Percentiles rank a stretch among this genome's conserved stretches.
Conservation (phyloP, 2,888 invertebrate genomes). For the Rambutsinella grinnellia region DNA sequence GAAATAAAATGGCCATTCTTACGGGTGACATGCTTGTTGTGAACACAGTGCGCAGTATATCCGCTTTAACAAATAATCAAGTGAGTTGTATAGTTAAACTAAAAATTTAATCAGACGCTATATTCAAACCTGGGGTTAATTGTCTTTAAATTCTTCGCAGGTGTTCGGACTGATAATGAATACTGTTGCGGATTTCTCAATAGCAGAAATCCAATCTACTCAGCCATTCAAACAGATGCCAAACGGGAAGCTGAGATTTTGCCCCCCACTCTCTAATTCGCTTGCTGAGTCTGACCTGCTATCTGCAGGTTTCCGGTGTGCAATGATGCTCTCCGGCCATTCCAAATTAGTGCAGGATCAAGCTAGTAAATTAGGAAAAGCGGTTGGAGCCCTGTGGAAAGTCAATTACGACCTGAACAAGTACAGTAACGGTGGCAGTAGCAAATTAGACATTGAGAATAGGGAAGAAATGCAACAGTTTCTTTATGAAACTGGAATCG, state of each 20-base stretch:
- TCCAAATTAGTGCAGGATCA: conserved; percentile 41
- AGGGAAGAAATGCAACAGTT: conserved; percentile 39
- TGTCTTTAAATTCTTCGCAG: conserved; percentile 8
- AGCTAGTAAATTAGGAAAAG: conserved; percentile 45
- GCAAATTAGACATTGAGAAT: conserved; percentile 28
- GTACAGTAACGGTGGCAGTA: neutral
- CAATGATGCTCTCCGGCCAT: conserved; percentile 46
- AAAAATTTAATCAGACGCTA: neutral
- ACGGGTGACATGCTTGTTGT: conserved; percentile 59
- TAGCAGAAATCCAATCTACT: conserved; percentile 31
- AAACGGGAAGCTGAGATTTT: conserved; percentile 34
- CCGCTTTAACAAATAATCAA: conserved; percentile 44
- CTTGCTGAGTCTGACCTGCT: conserved; percentile 41
- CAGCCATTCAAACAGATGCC: conserved; percentile 35
- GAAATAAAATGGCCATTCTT: conserved; percentile 52
- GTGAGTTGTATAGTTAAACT: conserved; percentile 6
- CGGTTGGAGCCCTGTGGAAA: conserved; percentile 48
- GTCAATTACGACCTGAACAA: conserved; percentile 44
- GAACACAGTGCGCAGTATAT: conserved; percentile 48
- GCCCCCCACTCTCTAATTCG: neutral
- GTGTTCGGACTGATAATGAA: conserved; percentile 56
- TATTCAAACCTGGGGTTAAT: too few species aligned
- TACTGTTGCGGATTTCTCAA: conserved; percentile 45
- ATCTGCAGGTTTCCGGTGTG: conserved; percentile 39
- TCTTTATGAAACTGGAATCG: conserved; percentile 29